Percentiles rank a stretch among this genome's conserved stretches.
phyloP scores from a whole-genome alignment of 2,888 invertebrate species.

The Campoplex capitator region DNA sequence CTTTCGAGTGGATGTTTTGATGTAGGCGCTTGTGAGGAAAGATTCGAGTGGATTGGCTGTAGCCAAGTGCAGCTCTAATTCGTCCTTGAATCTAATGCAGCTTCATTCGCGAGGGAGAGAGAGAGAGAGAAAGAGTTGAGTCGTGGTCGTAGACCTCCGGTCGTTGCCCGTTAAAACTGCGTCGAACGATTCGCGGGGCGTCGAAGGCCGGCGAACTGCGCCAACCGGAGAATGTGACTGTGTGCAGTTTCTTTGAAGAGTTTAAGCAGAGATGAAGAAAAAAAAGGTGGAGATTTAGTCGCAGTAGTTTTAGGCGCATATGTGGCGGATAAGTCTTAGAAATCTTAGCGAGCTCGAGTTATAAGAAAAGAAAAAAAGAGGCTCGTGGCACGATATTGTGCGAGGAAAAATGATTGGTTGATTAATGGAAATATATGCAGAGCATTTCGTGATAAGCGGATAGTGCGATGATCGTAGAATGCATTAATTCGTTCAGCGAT shows the following conservation, averaged over 20 bases:
- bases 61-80: conserved; percentile 77
- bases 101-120: conserved; percentile 68
- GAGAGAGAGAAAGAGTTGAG: conserved; percentile 44
- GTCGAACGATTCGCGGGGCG: conserved; percentile 60
- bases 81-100: conserved; percentile 83
- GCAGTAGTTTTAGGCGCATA: background rate
- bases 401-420: conserved; percentile 24
- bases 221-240: conserved; percentile 39
- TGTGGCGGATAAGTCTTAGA: background rate
- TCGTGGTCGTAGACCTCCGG: conserved; percentile 68
- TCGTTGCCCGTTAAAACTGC: conserved; percentile 66
- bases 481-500: conserved; percentile 15
- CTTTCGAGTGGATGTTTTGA: background rate
- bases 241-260: conserved; percentile 42
- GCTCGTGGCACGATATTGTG: background rate
- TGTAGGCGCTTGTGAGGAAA: conserved; percentile 36
- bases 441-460: conserved; percentile 38
- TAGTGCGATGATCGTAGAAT: conserved; percentile 12
- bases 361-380: background rate
- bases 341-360: background rate
- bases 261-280: conserved; percentile 29
- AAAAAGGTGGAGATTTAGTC: background rate
- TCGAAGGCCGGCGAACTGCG: conserved; percentile 64
- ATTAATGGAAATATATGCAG: conserved; percentile 4
- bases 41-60: conserved; percentile 54